Percentiles rank a stretch among this genome's conserved stretches.
Conservation (phyloP, 1,140 invertebrate species). For the Chironomus tepperi region DNA sequence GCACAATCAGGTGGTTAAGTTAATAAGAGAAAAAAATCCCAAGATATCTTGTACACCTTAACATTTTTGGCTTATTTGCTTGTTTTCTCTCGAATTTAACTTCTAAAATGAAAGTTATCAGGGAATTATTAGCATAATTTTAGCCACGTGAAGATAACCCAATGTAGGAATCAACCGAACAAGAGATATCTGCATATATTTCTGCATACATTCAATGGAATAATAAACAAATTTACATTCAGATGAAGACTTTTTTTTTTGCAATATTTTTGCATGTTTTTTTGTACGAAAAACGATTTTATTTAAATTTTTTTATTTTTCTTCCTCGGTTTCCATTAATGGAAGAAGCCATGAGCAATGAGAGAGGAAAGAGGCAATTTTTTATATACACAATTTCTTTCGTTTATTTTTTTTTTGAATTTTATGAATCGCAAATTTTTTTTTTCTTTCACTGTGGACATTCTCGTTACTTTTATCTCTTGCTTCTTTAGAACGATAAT, state of each 20-base stretch:
- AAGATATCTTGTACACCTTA: no score
- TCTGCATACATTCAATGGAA: not conserved
- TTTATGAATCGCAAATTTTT: constrained; percentile 17
- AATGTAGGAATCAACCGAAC: no score
- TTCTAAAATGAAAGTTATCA: no score
- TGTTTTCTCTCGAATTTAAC: no score
- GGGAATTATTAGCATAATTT: no score
- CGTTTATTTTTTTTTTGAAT: constrained; percentile 5
- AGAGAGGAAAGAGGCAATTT: not conserved
- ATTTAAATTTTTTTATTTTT: not conserved
- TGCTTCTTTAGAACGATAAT: not conserved
- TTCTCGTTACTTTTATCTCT: no score
- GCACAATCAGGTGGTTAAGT: no score
- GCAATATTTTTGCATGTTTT: not conserved
- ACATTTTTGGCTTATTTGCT: no score
- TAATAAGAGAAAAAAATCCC: no score
- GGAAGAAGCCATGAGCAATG: not conserved
- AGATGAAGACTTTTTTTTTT: not conserved
- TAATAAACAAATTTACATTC: not conserved
- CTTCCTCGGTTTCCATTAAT: not conserved
- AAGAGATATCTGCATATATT: not conserved
- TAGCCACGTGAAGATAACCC: no score
- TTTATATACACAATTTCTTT: not conserved
- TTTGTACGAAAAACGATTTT: not conserved
- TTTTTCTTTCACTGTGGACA: not conserved